Evolutionary conservation across 2,113 vertebrate species (phyloP).

Genomic region (Syrmaticus mikado): DNA sequence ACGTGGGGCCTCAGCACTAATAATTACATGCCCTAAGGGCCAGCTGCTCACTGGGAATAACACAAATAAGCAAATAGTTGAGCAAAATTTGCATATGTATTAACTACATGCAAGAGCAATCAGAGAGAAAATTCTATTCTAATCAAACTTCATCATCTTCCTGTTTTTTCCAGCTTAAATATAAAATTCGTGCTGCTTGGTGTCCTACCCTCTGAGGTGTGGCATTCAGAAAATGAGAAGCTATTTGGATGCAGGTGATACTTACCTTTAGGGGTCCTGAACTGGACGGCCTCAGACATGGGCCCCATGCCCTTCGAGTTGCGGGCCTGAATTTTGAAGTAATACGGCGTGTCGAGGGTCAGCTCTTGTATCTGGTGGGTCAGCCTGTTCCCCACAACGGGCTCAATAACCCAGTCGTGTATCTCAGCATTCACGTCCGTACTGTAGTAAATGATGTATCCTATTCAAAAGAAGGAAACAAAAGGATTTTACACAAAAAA

Average conservation of each 20-base stretch:
- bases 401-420: slow-evolving; percentile 98
- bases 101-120: not conserved
- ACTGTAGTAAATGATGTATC: slow-evolving; percentile 99
- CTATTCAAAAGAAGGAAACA: slow-evolving; percentile 67
- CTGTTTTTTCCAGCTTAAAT: not conserved
- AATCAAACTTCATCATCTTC: not conserved
- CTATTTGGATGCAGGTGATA: not conserved
- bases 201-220: not conserved
- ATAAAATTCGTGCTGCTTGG: not conserved
- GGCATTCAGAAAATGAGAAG: not conserved
- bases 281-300: slow-evolving; percentile 96
- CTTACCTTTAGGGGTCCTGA: slow-evolving; percentile 96
- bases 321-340: slow-evolving; percentile 98
- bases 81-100: not conserved
- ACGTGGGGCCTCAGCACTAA: not conserved
- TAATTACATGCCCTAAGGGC: not conserved
- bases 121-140: not conserved
- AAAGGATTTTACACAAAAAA: not conserved
- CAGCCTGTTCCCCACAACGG: slow-evolving; percentile 94
- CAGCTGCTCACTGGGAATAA: not conserved
- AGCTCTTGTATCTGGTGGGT: slow-evolving; percentile 98
- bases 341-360: slow-evolving; percentile 96
- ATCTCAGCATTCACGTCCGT: slow-evolving; percentile 96
- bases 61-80: not conserved
- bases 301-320: slow-evolving; percentile 99